Evolutionary conservation across 2,888 invertebrate genomes (phyloP).

Genomic region (Melolontha melolontha): DNA sequence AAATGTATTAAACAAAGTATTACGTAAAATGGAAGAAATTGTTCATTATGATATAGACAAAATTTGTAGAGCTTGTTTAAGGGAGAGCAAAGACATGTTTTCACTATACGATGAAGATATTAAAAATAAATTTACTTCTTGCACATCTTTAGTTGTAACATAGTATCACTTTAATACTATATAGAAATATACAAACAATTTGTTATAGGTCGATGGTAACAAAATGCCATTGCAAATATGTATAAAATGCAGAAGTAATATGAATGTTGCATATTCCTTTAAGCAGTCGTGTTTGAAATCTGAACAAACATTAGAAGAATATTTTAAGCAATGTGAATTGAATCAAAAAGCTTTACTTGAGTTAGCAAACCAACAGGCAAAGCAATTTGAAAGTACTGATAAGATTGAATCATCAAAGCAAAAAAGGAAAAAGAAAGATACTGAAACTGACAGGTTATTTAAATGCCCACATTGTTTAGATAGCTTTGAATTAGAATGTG

Average conservation of each 20-base stretch:
- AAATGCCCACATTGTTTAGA: conserved; percentile 54
- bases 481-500: conserved; percentile 54
- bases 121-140: conserved; percentile 56
- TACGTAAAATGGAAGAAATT: conserved; percentile 4
- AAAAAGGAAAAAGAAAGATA: conserved; percentile 34
- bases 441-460: conserved; percentile 42
- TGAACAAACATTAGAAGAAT: conserved; percentile 52
- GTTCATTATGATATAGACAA: conserved; percentile 52
- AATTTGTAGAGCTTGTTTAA: conserved; percentile 68
- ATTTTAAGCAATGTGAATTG: conserved; percentile 50
- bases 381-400: conserved; percentile 15
- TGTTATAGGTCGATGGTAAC: conserved; percentile 53
- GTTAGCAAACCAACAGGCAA: conserved; percentile 45
- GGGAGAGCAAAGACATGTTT: conserved; percentile 60
- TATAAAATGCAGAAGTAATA: conserved; percentile 53
- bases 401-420: conserved; percentile 18
- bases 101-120: conserved; percentile 61
- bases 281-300: conserved; percentile 57
- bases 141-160: conserved; percentile 56
- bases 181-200: not conserved
- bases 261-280: conserved; percentile 54
- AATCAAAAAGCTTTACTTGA: conserved; percentile 51
- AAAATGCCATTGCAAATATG: conserved; percentile 56
- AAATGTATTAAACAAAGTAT: too few species aligned
- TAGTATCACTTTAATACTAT: conserved; percentile 1